Conservation (phyloP, 1,140 invertebrate species). For the Caligus rogercresseyi region DNA sequence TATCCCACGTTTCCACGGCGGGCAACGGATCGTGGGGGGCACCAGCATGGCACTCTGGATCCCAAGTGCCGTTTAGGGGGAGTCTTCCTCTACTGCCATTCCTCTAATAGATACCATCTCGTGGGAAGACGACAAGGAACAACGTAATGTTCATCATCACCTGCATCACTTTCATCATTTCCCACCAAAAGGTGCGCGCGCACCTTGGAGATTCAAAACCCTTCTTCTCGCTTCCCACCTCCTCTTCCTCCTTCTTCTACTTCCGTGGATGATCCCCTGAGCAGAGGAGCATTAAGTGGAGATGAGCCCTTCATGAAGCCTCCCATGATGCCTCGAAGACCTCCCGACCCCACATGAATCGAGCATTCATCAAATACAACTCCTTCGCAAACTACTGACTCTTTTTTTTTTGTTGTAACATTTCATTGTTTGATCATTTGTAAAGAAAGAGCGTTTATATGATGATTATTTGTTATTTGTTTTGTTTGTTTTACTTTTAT, state of each 20-base stretch:
- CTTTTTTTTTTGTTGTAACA: conserved; percentile 2
- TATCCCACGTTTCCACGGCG: background rate
- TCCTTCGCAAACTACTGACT: conserved; percentile 21
- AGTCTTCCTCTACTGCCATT: background rate
- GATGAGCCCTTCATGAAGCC: background rate
- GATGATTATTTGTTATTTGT: too few species aligned
- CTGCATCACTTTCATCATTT: background rate
- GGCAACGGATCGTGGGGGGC: background rate
- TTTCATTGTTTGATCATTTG: background rate
- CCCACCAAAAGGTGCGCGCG: background rate
- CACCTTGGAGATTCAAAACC: background rate
- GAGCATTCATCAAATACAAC: conserved; percentile 18
- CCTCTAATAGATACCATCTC: conserved; percentile 3
- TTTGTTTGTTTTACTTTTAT: too few species aligned
- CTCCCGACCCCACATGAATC: background rate
- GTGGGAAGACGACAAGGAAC: background rate
- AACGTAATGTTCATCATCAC: background rate
- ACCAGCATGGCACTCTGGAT: too few species aligned
- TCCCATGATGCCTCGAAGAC: background rate
- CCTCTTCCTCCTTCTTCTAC: too few species aligned
- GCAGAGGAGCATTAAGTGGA: background rate
- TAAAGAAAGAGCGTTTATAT: too few species aligned
- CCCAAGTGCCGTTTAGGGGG: background rate
- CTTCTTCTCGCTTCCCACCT: conserved; percentile 4
- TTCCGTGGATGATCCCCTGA: too few species aligned